Evolutionary conservation across 2,797 vertebrate species (phyloP).

Genomic region (Dromococcyx pavoninus): DNA sequence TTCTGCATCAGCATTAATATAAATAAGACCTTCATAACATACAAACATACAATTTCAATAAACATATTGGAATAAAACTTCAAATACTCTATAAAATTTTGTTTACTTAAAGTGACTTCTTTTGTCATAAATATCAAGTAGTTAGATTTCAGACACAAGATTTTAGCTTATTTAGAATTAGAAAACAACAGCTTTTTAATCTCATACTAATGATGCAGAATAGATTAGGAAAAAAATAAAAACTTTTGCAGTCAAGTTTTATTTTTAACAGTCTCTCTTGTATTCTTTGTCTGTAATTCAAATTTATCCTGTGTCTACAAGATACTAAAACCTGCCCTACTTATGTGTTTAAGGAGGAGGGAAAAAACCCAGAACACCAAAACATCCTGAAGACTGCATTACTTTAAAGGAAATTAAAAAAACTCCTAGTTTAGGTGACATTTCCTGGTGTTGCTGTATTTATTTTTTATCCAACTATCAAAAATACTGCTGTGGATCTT

Average conservation of each 20-base stretch:
- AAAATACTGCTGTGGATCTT: not conserved
- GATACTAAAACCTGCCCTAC: not conserved
- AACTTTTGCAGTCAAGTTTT: not conserved
- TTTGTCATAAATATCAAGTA: not conserved
- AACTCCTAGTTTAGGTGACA: not conserved
- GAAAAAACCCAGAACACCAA: rapidly evolving
- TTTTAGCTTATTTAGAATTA: not conserved
- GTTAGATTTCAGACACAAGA: not conserved
- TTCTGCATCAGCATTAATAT: not conserved
- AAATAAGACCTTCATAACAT: not conserved
- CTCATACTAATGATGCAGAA: not conserved
- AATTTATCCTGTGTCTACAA: not conserved
- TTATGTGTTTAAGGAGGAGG: not conserved
- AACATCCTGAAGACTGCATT: not conserved
- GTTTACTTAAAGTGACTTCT: not conserved
- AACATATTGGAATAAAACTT: not conserved
- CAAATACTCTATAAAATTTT: not conserved
- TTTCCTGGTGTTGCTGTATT: not conserved
- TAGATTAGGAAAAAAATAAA: not conserved
- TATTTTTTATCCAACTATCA: rapidly evolving
- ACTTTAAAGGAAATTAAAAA: not conserved
- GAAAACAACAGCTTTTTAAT: not conserved
- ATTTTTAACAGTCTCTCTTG: not conserved
- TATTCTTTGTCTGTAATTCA: not conserved
- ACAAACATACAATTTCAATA: too few species aligned